Base-by-base conservation (phyloP, 2,797 vertebrate genomes). In the Enteromius treurensis region DNA sequence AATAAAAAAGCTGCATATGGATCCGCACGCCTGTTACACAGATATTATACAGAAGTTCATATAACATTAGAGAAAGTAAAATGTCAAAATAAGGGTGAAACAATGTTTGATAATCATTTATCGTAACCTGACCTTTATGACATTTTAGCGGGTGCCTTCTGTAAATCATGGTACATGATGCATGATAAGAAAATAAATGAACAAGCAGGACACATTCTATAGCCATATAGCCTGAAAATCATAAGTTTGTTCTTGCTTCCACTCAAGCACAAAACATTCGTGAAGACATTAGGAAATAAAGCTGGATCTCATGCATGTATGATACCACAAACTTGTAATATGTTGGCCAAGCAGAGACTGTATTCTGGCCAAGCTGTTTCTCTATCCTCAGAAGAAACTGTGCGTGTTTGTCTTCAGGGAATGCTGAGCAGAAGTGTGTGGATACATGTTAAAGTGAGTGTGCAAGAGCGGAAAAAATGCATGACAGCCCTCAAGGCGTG, bases 381-480 rank as follows among this genome's bases (percentile, higher is more conserved):
- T 34, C 62, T 65, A 34, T 65, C 62, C 62, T 64, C 29, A 64
- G 71, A 55, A 23, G 49, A 75, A 75, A 70, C 68, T 75, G 73
- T 75, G 51, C 1, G 1, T 55, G 49, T 9, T 6, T 75, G 21
- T 55, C 51, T 75, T 55, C 1, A 55, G 51, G 73, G 51, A 55
- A 40, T 55, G 55, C 19, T 55, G 32, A 75, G 32, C 21, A 55
- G 49, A n/a, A 37, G 32, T 42, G 74, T 60, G 37, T 42, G 21
- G 53, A 58, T 40, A 77, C 53, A 73, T 42, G 45, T 65, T 49
- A 60, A 82, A 47, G 32, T 32, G 60, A 74, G 55, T 73, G 80
- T 37, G 23, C 69, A 65, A 58, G 26, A 60, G 74, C 15, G 51
- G 49, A 37, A 62, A 34, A 62, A 77, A 34, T 29, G 55, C 4